These are phyloP conservation scores for Chirona hameri DNA, from an alignment of 2,888 invertebrate species.

Conservation along the genomic window DNA sequence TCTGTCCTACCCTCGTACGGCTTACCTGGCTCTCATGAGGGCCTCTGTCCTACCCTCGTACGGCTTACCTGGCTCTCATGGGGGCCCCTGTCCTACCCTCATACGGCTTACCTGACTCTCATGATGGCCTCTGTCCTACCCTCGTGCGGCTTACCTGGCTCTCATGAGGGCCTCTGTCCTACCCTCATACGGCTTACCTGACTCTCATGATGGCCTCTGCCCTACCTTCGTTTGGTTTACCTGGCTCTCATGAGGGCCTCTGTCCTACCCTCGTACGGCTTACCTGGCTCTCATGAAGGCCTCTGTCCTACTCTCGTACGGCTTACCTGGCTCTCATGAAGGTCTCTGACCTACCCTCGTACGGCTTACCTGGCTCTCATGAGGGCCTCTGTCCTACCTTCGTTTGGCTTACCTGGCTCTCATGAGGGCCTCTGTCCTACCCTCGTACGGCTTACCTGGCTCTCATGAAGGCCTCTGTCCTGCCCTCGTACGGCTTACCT, in stretches of 20 bases:
- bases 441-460: too few species aligned
- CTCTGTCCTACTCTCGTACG: too few species aligned
- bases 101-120: too few species aligned
- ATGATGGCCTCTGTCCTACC: too few species aligned
- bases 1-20: slow-evolving; percentile 91
- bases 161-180: slow-evolving; percentile 72
- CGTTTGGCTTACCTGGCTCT: slow-evolving; percentile 48
- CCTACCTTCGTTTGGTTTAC: slow-evolving; percentile 42
- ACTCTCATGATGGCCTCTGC: too few species aligned
- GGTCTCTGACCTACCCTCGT: slow-evolving; percentile 88
- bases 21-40: too few species aligned
- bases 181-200: slow-evolving; percentile 93
- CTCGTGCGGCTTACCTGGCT: slow-evolving; percentile 46
- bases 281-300: too few species aligned
- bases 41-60: too few species aligned
- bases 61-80: slow-evolving; percentile 50
- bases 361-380: too few species aligned
- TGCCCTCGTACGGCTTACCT: slow-evolving; percentile 43
- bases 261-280: slow-evolving; percentile 90
- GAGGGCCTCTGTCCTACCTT: too few species aligned
- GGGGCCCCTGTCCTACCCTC: slow-evolving; percentile 89
- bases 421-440: slow-evolving; percentile 76
- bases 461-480: too few species aligned
- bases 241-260: slow-evolving; percentile 62
- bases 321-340: slow-evolving; percentile 54